Conservation (phyloP, 1,140 invertebrate genomes). For the Polypedilum vanderplanki region DNA sequence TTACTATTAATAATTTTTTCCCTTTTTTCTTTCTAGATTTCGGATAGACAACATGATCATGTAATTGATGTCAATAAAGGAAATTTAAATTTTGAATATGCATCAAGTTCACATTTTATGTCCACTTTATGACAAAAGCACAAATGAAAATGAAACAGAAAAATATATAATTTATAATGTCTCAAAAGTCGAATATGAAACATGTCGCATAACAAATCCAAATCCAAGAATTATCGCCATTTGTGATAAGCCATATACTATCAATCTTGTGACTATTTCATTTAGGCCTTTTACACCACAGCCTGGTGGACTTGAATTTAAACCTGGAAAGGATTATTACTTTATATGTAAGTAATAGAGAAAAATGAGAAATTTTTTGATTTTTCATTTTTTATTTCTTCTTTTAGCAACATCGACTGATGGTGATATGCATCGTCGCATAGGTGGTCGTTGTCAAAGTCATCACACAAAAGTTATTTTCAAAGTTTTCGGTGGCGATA, state of each 20-base stretch:
- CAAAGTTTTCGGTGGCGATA: conserved; percentile 73
- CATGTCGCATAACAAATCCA: conserved; percentile 89
- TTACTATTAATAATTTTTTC: conserved; percentile 22
- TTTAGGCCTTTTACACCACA: conserved; percentile 93
- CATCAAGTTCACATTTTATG: conserved; percentile 94
- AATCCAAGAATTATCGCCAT: conserved; percentile 88
- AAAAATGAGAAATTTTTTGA: too few relatives aligned
- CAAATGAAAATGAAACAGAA: conserved; percentile 82
- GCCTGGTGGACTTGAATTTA: conserved; percentile 88
- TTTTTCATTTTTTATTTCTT: neutral
- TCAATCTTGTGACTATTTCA: conserved; percentile 94
- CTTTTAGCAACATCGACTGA: conserved; percentile 72
- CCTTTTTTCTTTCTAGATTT: conserved; percentile 65
- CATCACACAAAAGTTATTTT: conserved; percentile 96
- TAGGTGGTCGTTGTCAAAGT: conserved; percentile 81
- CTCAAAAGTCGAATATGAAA: conserved; percentile 92
- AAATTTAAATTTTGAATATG: conserved; percentile 87
- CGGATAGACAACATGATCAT: conserved; percentile 95
- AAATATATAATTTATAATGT: conserved; percentile 97
- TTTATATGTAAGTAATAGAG: conserved; percentile 72
- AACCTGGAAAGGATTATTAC: conserved; percentile 91
- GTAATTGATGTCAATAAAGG: conserved; percentile 94
- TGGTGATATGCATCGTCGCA: conserved; percentile 81
- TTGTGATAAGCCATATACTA: conserved; percentile 89
- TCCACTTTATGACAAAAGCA: conserved; percentile 85